Percentiles rank a stretch among this genome's conserved stretches.
These are phyloP conservation scores for Dicyrtomina minuta DNA, from an alignment of 2,888 invertebrate genomes.

Conservation along the genomic window DNA sequence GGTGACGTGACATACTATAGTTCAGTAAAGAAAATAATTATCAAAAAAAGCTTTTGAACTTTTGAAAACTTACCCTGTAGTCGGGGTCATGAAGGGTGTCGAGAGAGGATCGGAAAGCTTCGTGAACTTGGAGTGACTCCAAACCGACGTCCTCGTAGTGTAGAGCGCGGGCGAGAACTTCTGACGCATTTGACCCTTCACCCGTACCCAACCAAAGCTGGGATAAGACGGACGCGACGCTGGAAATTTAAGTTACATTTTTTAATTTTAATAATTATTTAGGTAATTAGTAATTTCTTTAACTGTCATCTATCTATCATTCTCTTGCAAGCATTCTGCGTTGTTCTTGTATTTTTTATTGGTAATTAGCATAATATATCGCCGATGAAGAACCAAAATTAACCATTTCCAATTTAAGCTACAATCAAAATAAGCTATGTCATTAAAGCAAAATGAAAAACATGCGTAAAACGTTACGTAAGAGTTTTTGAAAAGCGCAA, in stretches of 20 bases:
- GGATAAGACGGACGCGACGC: slow-evolving; percentile 53
- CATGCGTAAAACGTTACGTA: too few relatives aligned
- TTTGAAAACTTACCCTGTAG: slow-evolving; percentile 40
- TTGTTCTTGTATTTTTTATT: too few relatives aligned
- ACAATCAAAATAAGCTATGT: too few relatives aligned
- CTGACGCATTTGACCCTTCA: slow-evolving; percentile 53
- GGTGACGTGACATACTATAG: too few relatives aligned
- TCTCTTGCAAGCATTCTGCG: too few relatives aligned
- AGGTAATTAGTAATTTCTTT: neutral
- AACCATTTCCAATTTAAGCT: too few relatives aligned
- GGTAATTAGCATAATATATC: too few relatives aligned
- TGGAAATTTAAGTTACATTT: slow-evolving; percentile 40
- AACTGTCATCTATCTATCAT: too few relatives aligned
- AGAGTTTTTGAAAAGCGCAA: too few relatives aligned
- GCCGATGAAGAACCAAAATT: too few relatives aligned
- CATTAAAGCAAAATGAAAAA: too few relatives aligned
- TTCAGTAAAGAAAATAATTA: slow-evolving; percentile 13
- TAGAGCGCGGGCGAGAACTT: slow-evolving; percentile 52
- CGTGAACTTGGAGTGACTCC: slow-evolving; percentile 51
- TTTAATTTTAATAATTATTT: slow-evolving; percentile 8
- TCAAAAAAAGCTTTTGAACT: too few relatives aligned
- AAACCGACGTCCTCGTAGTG: slow-evolving; percentile 54
- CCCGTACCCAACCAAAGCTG: slow-evolving; percentile 55
- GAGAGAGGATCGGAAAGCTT: slow-evolving; percentile 44
- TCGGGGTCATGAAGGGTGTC: slow-evolving; percentile 45